Evolutionary conservation across 2,113 vertebrate genomes (phyloP), one percentile per base, ranked within the genome.

Genomic region (Pipa parva): DNA sequence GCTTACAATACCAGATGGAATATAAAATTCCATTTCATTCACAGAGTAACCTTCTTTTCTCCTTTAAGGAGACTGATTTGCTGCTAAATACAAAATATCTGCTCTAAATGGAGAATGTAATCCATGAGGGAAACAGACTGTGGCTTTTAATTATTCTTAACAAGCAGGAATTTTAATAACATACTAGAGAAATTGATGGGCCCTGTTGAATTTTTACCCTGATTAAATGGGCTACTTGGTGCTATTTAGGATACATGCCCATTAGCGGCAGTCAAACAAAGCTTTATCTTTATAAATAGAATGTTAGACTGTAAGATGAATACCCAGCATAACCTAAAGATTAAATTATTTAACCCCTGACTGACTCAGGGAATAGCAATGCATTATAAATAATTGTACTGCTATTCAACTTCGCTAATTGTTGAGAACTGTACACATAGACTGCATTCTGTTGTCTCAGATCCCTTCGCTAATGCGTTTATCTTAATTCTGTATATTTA

Each of bases 61-160:
- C 65, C 65, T 69, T 69, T 69, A 69, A 69, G 65, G 33, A 33
- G 18, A 21, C 31, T 69, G 57, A 69, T 26, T 60, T 52, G 65
- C 57, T 69, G 24, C 31, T 52, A 36, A 68, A 69, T 60, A 60
- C 59, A 69, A 60, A 69, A 69, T 42, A 42, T 52, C 46, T 18
- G 46, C 60, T 69, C 46, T 69, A 48, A 69, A 42, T 46, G 3
- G 65, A 69, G 57, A 69, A 69, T 52, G 48, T 52, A 69, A 60
- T 69, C 65, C 65, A 49, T 27, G 48, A 57, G 56, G 65, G 65
- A 69, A 69, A 69, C 46, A 69, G 65, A 69, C 65, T 69, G 57
- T 69, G 65, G 65, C 65, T 69, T 69, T 69, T 69, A 69, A 69
- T 69, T 69, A 69, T 69, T 69, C 65, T 69, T 69, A 69, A 69